Evolutionary conservation across 1,140 invertebrate genomes (phyloP).

Genomic region (Leguminivora glycinivorella): DNA sequence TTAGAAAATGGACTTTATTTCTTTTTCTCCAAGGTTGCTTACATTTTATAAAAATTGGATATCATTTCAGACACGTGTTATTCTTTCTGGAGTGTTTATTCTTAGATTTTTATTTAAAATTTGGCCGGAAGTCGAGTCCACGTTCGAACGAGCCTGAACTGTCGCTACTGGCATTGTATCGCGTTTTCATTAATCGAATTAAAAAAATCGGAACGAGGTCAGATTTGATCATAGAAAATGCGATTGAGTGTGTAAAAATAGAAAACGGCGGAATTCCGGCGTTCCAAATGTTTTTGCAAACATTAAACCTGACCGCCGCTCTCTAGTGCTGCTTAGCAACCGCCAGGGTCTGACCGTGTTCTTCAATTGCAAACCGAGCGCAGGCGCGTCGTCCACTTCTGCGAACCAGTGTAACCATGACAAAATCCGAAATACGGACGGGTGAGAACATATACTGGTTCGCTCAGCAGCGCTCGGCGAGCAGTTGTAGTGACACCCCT

Average conservation of each 20-base stretch:
- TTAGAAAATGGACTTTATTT: background rate
- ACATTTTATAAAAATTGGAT: background rate
- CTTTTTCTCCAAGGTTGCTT: background rate
- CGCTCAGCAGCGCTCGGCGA: background rate
- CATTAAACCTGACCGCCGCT: background rate
- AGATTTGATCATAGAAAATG: slow-evolving; percentile 18
- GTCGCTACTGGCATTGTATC: slow-evolving; percentile 17
- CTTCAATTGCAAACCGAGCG: background rate
- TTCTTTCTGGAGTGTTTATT: background rate
- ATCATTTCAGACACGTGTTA: background rate
- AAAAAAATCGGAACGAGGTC: slow-evolving; percentile 5
- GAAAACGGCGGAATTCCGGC: background rate
- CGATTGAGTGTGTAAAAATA: slow-evolving; percentile 16
- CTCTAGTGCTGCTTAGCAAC: slow-evolving; percentile 19
- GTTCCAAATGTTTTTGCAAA: slow-evolving; percentile 10
- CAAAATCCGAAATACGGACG: background rate
- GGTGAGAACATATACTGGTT: background rate
- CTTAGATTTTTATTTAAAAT: background rate
- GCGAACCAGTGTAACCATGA: background rate
- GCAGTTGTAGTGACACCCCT: background rate
- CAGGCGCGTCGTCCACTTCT: background rate
- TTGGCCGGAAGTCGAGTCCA: background rate
- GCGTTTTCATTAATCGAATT: slow-evolving; percentile 24
- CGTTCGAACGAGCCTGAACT: background rate
- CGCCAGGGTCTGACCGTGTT: background rate